Percentiles rank a stretch among this genome's conserved stretches.
Evolutionary conservation across 2,888 invertebrate species (phyloP).

Genomic region (Zygaena filipendulae): DNA sequence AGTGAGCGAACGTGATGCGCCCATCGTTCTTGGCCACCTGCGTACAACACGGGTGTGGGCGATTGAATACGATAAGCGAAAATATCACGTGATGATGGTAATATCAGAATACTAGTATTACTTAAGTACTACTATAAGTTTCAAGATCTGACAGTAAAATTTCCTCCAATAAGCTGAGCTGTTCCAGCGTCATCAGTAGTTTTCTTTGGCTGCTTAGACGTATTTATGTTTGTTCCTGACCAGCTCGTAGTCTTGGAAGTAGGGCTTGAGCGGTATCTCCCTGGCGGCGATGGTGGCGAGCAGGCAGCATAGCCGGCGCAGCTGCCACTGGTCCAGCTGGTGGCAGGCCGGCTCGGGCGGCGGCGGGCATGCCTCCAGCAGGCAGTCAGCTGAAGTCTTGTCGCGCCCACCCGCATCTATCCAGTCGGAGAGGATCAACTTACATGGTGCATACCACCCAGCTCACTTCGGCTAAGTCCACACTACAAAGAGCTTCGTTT

Average conservation of each 20-base stretch:
- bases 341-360: constrained; percentile 79
- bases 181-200: no score
- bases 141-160: no score
- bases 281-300: constrained; percentile 78
- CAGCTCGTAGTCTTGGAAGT: constrained; percentile 79
- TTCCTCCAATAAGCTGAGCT: no score
- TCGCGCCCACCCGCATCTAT: constrained; percentile 38
- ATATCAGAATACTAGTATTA: no score
- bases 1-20: constrained; percentile 80
- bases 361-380: constrained; percentile 57
- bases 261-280: constrained; percentile 75
- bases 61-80: no score
- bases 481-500: no score
- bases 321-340: constrained; percentile 73
- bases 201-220: no score
- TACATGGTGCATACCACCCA: constrained; percentile 5
- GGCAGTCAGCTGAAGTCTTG: constrained; percentile 44
- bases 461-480: neutral
- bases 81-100: no score
- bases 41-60: no score
- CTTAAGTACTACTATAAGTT: no score
- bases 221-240: constrained; percentile 35
- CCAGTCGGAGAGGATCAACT: no score
- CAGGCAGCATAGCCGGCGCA: constrained; percentile 74
- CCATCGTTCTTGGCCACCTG: constrained; percentile 81